Evolutionary conservation across 2,113 vertebrate genomes (phyloP), one percentile per base, ranked within the genome.

Genomic region (Rana temporaria): DNA sequence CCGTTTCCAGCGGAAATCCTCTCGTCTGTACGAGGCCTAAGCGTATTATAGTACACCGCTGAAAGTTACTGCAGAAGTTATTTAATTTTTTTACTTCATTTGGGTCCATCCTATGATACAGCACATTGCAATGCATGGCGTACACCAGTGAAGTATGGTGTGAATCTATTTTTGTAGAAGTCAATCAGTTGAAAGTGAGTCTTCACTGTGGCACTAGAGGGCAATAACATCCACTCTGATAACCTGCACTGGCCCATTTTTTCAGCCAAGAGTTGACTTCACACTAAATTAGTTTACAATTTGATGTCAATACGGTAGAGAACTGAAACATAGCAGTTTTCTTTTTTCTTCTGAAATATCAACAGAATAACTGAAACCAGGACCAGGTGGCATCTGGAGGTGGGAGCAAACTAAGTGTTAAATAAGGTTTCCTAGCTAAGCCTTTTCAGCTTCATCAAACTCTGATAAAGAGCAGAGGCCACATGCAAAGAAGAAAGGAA

Each of bases 191-290:
- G 26, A 55, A 57, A 76, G 56, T 83, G 63, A 60, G 55, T 68
- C 81, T 67, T 38, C 63, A n/a, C 63, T 83, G 30, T 68, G 81
- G 71, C 81, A 83, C 70, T 83, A 83, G 81, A 83, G 81, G 81
- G 81, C 81, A 75, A 80, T 80, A 80, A 59, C 78, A 80, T 20
- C 78, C 67, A 59, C 78, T 71, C 6, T 71, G 53, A 60, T 48
- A 60, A 74, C 65, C 63, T 34, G 64, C 38, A 76, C 62, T 60
- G 69, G 53, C 0, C 8, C 4, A 24, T 52, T 82, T 74, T 66
- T 82, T 82, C 74, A 56, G 24, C 18, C 38, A 32, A 66, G 55
- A 68, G 30, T 59, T 20, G 71, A 74, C 72, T 75, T 68, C 63
- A 48, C 72, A 60, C 80, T 26, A 52, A 53, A 38, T 75, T 60